A percentile compares a stretch with the other conserved stretches of the same genome.
phyloP scores from a whole-genome alignment of 2,113 vertebrate species.

The Phrynocephalus versicolor region DNA sequence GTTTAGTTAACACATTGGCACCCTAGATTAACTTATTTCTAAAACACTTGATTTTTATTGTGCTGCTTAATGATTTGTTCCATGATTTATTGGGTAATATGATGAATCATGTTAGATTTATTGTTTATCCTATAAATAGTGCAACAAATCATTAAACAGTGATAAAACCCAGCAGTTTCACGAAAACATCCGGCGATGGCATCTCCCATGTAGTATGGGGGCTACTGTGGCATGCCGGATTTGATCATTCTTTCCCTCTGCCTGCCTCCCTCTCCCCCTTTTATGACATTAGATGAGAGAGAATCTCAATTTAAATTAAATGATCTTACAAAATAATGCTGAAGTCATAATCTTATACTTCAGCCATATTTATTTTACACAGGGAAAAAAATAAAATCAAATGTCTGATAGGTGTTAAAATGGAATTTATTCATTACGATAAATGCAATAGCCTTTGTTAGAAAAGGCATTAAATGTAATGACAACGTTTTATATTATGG shows the following conservation, averaged over 20 bases:
- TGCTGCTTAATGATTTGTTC: slow-evolving; percentile 84
- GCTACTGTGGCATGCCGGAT: slow-evolving; percentile 32
- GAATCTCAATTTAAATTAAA: slow-evolving; percentile 60
- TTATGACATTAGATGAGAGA: slow-evolving; percentile 46
- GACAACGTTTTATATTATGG: slow-evolving; percentile 50
- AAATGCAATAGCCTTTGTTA: slow-evolving; percentile 69
- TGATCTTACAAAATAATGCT: slow-evolving; percentile 69
- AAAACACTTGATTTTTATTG: slow-evolving; percentile 87
- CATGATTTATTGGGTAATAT: slow-evolving; percentile 84
- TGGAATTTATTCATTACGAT: slow-evolving; percentile 70
- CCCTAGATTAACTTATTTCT: slow-evolving; percentile 85
- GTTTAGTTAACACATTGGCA: slow-evolving; percentile 82
- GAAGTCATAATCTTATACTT: slow-evolving; percentile 69
- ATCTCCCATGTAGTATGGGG: slow-evolving; percentile 9
- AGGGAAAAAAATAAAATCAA: slow-evolving; percentile 75
- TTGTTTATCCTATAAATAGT: slow-evolving; percentile 82
- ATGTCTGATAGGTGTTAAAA: slow-evolving; percentile 62
- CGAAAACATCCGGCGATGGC: slow-evolving; percentile 61
- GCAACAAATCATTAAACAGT: slow-evolving; percentile 80
- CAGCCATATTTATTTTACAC: slow-evolving; percentile 73
- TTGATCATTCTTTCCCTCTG: slow-evolving; percentile 12
- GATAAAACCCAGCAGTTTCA: slow-evolving; percentile 68
- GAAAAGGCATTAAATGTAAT: slow-evolving; percentile 64
- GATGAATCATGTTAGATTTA: slow-evolving; percentile 83
- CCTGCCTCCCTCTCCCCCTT: slow-evolving; percentile 16